phyloP scores from a whole-genome alignment of 2,888 invertebrate genomes.

The Limnephilus auricula region DNA sequence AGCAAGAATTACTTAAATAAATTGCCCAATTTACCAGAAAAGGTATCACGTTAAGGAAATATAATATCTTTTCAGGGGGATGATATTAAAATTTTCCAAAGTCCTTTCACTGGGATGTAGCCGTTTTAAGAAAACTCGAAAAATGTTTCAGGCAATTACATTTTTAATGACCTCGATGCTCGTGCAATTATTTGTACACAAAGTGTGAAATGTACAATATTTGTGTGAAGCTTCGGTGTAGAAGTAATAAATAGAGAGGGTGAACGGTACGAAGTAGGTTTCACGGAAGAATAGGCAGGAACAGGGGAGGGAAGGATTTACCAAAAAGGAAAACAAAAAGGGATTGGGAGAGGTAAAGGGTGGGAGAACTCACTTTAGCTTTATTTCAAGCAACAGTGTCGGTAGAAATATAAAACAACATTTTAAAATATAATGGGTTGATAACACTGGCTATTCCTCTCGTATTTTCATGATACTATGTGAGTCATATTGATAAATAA shows the following conservation, averaged over 20 bases:
- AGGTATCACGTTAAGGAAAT: constrained; percentile 7
- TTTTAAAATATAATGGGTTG: constrained; percentile 2
- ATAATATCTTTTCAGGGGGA: neutral
- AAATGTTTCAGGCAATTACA: neutral
- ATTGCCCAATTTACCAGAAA: constrained; percentile 27
- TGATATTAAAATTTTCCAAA: neutral
- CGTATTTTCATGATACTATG: constrained; percentile 23
- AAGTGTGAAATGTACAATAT: neutral
- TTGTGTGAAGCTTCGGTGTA: constrained; percentile 6
- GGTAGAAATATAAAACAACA: neutral
- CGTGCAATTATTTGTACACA: neutral
- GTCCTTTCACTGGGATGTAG: neutral
- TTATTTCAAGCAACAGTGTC: constrained; percentile 16
- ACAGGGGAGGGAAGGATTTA: constrained; percentile 15
- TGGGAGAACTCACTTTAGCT: constrained; percentile 29
- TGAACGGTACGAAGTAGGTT: constrained; percentile 21
- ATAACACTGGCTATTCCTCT: constrained; percentile 11
- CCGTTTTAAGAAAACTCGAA: neutral
- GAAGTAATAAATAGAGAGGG: constrained; percentile 40
- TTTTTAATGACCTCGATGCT: neutral
- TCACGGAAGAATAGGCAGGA: constrained; percentile 53
- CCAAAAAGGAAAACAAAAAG: constrained; percentile 56
- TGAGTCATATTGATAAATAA: neutral
- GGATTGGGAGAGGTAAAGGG: constrained; percentile 47
- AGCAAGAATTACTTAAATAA: neutral